These are phyloP conservation scores for Drosophila chauvacae DNA, from an alignment of 1,140 invertebrate genomes.

Conservation along the genomic window DNA sequence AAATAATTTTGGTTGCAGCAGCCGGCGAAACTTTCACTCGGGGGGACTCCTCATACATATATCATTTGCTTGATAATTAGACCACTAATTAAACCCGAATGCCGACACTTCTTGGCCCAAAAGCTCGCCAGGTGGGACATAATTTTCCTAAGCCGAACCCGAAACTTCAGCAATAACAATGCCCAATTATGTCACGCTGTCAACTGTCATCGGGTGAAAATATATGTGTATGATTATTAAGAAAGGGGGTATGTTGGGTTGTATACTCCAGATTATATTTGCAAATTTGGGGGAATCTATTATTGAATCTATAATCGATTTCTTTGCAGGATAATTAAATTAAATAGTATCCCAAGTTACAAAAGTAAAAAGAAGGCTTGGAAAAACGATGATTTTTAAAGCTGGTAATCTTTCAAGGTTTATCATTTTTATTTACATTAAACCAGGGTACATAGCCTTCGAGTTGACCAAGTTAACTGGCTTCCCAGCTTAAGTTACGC, in stretches of 20 bases:
- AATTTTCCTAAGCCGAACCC: conserved; percentile 18
- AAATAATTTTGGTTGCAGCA: conserved; percentile 10
- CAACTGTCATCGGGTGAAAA: conserved; percentile 26
- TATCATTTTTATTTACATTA: not conserved
- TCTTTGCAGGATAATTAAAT: not conserved
- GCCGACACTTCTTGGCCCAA: conserved; percentile 52
- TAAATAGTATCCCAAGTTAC: not conserved
- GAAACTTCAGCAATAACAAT: conserved; percentile 45
- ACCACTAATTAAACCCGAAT: conserved; percentile 55
- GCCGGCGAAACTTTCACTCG: conserved; percentile 50
- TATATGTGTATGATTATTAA: conserved; percentile 13
- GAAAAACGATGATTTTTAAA: too few relatives aligned
- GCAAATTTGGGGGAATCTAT: not conserved
- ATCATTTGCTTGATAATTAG: conserved; percentile 59
- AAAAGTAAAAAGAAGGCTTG: too few relatives aligned
- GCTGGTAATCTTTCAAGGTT: not conserved
- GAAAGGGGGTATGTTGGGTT: not conserved
- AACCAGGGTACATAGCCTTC: not conserved
- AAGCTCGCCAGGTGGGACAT: conserved; percentile 13
- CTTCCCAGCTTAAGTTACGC: conserved; percentile 38
- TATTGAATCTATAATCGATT: not conserved
- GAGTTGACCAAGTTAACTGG: not conserved
- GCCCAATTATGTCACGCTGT: conserved; percentile 66
- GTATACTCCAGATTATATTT: not conserved
- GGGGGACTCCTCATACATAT: conserved; percentile 21